Evolutionary conservation across 2,797 vertebrate genomes (phyloP), one percentile per base, ranked within the genome.

Genomic region (Sebastes hubbsi): DNA sequence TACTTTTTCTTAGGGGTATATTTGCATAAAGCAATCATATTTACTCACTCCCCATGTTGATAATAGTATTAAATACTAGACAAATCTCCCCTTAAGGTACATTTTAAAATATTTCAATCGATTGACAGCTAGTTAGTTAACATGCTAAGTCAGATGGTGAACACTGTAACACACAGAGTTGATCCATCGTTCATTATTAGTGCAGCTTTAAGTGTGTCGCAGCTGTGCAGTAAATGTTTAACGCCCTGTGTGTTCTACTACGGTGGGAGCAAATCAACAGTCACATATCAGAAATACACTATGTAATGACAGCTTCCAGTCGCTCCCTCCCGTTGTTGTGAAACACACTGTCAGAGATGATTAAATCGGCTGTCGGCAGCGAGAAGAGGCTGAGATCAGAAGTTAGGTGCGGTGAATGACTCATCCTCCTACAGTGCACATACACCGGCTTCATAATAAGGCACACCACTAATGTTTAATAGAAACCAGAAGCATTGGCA

Each of bases 401-500:
- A 25, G 54, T 56, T 56, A 0, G 54, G 5, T 24, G 13, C 11
- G 6, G 38, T 0, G 13, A 73, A 62, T 82, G 42, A 82, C 64
- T 82, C 72, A 77, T 74, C 64, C 76, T 49, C 49, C 6, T 5
- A 10, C 38, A 36, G 36, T 38, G 13, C 36, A 38, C 0, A 38
- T 38, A 38, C 36, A 38, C 36, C 36, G 16, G 22, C 56, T 70
- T 77, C 30, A 80, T 71, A 80, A 77, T 30, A 52, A 66, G 69
- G 34, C 22, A 16, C 36, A 22, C 59, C 59, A 25, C 42, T 30
- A 18, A 63, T 71, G 42, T 62, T 70, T 67, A 77, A 67, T 63
- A 54, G 59, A 62, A 70, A 75, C 18, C 77, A 65, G 77, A 56
- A 69, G 29, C 64, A 22, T 22, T 58, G 71, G 72, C 68, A 60